Percentiles rank a stretch among this genome's conserved stretches.
These are phyloP conservation scores for human DNA, from an alignment of 2,113 vertebrate species.

Conservation along the genomic window GRCh38 chr16:67799501-67800000, in stretches of 20 bases:
- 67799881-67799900: no score
- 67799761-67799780: neutral
- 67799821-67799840: neutral
- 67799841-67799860: neutral
- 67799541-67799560: no score
- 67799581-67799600: neutral
- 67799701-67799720: neutral
- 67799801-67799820: neutral
- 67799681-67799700: constrained; percentile 8
- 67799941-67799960: no score
- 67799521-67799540: no score
- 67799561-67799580: no score
- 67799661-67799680: neutral
- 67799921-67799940: no score
- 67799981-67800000: no score
- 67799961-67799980: no score
- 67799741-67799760: neutral
- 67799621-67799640: neutral
- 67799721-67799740: neutral
- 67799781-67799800: neutral
- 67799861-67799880: no score
- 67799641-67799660: neutral
- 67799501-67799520: no score
- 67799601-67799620: neutral
- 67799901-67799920: no score